Conservation (phyloP, 1,140 invertebrate species). For the Cyclargus thomasi region DNA sequence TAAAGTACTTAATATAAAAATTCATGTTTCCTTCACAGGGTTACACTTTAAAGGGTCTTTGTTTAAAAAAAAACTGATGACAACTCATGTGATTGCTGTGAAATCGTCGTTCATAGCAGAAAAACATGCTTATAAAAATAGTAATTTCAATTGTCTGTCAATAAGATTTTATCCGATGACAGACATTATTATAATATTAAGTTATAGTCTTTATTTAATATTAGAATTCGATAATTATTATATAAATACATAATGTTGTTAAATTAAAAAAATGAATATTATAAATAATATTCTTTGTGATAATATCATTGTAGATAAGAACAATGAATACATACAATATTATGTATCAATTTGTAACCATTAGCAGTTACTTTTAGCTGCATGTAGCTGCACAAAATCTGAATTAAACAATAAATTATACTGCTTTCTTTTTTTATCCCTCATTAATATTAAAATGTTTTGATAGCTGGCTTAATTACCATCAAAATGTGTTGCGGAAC, state of each 20-base stretch:
- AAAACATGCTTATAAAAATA: too few species aligned
- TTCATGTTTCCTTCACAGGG: too few species aligned
- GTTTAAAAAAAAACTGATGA: too few species aligned
- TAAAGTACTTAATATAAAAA: background rate
- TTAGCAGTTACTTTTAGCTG: background rate
- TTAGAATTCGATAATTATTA: background rate
- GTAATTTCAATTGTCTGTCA: too few species aligned
- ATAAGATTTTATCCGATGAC: too few species aligned
- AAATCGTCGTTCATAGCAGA: too few species aligned
- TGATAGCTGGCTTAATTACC: too few species aligned
- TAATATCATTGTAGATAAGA: background rate
- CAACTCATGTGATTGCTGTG: too few species aligned
- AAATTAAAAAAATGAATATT: background rate
- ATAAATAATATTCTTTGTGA: constrained; percentile 8
- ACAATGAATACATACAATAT: background rate
- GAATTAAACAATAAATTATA: background rate
- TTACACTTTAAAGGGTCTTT: too few species aligned
- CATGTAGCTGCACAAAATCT: constrained; percentile 1
- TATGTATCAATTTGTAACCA: background rate
- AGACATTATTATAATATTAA: too few species aligned
- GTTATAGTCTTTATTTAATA: too few species aligned
- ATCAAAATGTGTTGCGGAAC: background rate
- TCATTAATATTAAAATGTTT: constrained; percentile 18
- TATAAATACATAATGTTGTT: background rate
- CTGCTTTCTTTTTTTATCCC: background rate